Evolutionary conservation across 2,797 vertebrate genomes (phyloP), one percentile per base, ranked within the genome.

Genomic region (Diplodus sargus): DNA sequence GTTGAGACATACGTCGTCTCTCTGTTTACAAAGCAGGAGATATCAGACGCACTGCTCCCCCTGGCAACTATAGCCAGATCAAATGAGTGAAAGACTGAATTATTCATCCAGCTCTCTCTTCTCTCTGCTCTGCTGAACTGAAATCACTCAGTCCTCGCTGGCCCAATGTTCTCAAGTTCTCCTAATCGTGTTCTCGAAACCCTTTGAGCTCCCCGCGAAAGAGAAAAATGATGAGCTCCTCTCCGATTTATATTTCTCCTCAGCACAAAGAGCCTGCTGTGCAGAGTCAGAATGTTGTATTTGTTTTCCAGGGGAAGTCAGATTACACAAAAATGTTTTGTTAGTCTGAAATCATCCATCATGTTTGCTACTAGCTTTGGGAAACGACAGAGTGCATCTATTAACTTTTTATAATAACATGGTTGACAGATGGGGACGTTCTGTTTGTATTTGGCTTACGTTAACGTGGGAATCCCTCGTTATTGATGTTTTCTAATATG

Each of bases 11-110:
- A 54, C 34, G 64, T 65, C 22, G 48, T 75, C 42, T 30, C 51
- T 67, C 49, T 87, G 87, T 85, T 87, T 83, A 86, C 82, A 74
- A 84, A 86, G 84, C 75, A 71, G 77, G 69, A 79, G 66, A 62
- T 83, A 74, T 80, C 49, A 68, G 74, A 79, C 28, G 14, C 61
- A 18, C 59, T 11, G 58, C 75, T 91, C 66, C 72, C 72, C 86
- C 39, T 76, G 78, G 88, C 83, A 88, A 90, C 89, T 56, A 22
- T 1, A 76, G 79, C 66, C 74, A 17, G 79, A 80, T 80, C 87
- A 90, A 85, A 90, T 79, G 79, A 75, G 82, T 70, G 71, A 83
- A 53, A 76, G 72, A 14, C 70, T 93, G 79, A 94, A 93, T 93
- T 82, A 93, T 95, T 93, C 78, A 93, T 79, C 10, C 25, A 28